These are phyloP conservation scores for Ispidina lecontei DNA, from an alignment of 2,797 vertebrate species.

Conservation along the genomic window DNA sequence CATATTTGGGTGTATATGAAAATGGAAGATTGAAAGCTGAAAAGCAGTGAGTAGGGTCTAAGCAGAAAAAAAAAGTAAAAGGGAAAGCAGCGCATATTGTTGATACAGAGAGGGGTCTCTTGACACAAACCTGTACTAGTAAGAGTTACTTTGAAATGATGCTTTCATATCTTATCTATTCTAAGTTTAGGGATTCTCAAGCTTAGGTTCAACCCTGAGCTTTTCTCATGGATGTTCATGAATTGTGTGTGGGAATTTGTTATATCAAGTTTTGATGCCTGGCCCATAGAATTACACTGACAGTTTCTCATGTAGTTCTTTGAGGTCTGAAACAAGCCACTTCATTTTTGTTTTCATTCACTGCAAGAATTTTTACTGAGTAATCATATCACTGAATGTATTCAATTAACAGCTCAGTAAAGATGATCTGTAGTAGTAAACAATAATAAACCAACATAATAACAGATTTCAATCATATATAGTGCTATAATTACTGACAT, in stretches of 20 bases:
- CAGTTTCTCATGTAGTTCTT: neutral
- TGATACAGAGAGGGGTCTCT: fast-evolving
- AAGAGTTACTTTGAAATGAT: neutral
- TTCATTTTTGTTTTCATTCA: neutral
- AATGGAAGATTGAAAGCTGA: neutral
- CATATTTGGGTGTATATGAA: neutral
- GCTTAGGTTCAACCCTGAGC: neutral
- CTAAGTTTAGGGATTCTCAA: neutral
- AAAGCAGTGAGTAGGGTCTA: neutral
- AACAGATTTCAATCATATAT: neutral
- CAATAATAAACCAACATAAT: neutral
- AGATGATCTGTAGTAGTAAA: neutral
- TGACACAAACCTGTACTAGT: neutral
- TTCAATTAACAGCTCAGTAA: neutral
- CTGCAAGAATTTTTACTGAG: neutral
- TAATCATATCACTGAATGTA: neutral
- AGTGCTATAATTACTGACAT: neutral
- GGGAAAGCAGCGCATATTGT: neutral
- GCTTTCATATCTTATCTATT: neutral
- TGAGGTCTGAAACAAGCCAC: neutral
- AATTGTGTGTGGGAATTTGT: neutral
- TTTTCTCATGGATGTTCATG: neutral
- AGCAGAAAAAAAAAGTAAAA: neutral
- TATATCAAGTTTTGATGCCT: neutral
- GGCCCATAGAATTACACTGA: neutral